Conservation (phyloP, 2,888 invertebrate species). For the Melanophora roralis region DNA sequence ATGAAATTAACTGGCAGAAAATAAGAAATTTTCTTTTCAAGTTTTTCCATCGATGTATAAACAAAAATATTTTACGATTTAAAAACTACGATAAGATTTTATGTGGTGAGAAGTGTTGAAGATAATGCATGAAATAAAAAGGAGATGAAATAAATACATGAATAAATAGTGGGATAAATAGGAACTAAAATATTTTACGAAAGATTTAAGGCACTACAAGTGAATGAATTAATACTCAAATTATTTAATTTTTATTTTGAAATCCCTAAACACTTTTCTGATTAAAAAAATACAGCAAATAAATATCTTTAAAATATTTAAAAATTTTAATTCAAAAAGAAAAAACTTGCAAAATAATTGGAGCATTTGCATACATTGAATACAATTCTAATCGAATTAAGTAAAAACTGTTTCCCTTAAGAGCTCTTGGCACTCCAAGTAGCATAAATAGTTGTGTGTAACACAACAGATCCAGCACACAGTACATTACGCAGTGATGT, state of each 20-base stretch:
- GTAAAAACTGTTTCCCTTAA: not conserved
- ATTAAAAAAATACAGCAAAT: too few relatives aligned
- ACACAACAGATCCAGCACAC: slow-evolving; percentile 41
- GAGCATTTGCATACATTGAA: not conserved
- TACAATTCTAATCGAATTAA: slow-evolving; percentile 32
- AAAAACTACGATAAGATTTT: slow-evolving; percentile 42
- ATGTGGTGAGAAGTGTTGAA: slow-evolving; percentile 55
- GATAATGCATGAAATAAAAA: slow-evolving; percentile 46
- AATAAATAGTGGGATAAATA: not conserved
- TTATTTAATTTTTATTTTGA: too few relatives aligned
- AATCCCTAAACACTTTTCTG: too few relatives aligned
- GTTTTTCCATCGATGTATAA: not conserved
- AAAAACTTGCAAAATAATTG: too few relatives aligned
- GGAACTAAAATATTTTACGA: not conserved
- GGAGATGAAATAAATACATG: slow-evolving; percentile 5
- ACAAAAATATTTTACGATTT: slow-evolving; percentile 41
- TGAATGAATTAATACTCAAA: not conserved
- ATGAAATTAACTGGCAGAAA: slow-evolving; percentile 14
- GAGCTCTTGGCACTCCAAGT: slow-evolving; percentile 29
- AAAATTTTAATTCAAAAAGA: too few relatives aligned
- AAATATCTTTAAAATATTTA: too few relatives aligned
- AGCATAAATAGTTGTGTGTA: slow-evolving; percentile 29
- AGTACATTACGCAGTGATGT: slow-evolving; percentile 26
- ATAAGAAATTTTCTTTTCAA: slow-evolving; percentile 1
- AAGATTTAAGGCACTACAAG: not conserved